Evolutionary conservation across 2,113 vertebrate species (phyloP), one percentile per base, ranked within the genome.

Genomic region (Smithornis capensis): DNA sequence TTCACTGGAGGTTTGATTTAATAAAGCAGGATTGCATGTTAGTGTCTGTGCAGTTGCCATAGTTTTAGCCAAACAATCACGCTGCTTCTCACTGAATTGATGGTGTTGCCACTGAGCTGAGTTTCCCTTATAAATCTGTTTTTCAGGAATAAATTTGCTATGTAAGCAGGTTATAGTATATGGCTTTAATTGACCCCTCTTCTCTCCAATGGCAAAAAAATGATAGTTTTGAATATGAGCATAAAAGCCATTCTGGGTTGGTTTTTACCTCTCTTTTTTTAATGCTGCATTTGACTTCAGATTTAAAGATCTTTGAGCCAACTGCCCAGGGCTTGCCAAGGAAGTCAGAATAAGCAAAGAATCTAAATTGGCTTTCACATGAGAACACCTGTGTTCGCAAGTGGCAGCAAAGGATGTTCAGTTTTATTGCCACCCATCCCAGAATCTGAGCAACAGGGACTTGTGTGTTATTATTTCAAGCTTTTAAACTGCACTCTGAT

Each of bases 1-100:
- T 96, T 97, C 96, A 95, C 96, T 92, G 90, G 96, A 95, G 97
- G 95, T 93, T 96, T 96, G 94, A 95, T 97, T 97, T 96, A 97
- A 97, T 97, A 94, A 96, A 96, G 93, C 94, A 93, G 95, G 88
- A 83, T 92, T 91, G 94, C 94, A 78, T 94, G 87, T 96, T 95
- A 92, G 95, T 91, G 84, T 97, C 96, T 96, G 96, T 92, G 52
- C 78, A 86, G 95, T 97, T 97, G 88, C 96, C 93, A 97, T 97
- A 97, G 96, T 85, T 90, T 95, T 94, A 88, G 82, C 95, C 95
- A 97, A 97, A 97, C 96, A 97, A 92, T 96, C 64, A 40, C 76
- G 94, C 92, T 81, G 6, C 89, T 90, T 91, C 94, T 90, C 92
- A 90, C 74, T 87, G 70, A 86, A 90, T 94, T 95, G 94, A 92